Base-by-base conservation (phyloP, 2,888 invertebrate genomes). In the Eubasilissa splendida region DNA sequence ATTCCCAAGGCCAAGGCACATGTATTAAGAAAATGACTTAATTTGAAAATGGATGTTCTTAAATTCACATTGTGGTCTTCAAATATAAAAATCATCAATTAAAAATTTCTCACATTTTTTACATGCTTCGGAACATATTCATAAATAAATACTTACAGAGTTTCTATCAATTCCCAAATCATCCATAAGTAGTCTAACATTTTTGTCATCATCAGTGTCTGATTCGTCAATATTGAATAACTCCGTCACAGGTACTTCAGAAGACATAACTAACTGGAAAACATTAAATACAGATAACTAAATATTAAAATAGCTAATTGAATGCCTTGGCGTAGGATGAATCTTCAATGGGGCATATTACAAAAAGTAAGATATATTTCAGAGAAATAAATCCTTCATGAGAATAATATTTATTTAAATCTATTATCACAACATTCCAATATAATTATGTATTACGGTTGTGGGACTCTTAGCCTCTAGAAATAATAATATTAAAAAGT, bases 141-240 rank as follows among this genome's bases (percentile, higher is more conserved):
- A 42, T 42, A 42, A 42, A 42, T n/a, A 4, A 58, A 11, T 12
- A 89, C 92, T 89, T 88, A 94, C 95, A 74, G 95, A 94, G 85
- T 93, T 93, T 85, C 93, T 93, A 3, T 92, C 92, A 79, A 99
- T 96, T 85, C 95, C 95, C 83, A 99, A 91, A 88, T 99, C 99
- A 87, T 99, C 99, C 97, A 99, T 98, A 1, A 99, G 90, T 85
- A 94, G 93, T 86, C 97, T 92, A 85, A 96, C 94, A 9, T 95
- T 94, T 87, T 98, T 97, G 54, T 91, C 91, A 80, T 93, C 91
- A 81, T 90, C 90, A n/a, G 87, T 87, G 82, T 87, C 85, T 83
- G 89, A 87, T 85, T 92, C 91, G 11, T 77, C 60, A 56, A 90
- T 85, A 79, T 89, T 89, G 88, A 99, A 97, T 59, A 99, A 90